These are phyloP conservation scores for Autographa gamma DNA, from an alignment of 2,888 invertebrate genomes.

Conservation along the genomic window DNA sequence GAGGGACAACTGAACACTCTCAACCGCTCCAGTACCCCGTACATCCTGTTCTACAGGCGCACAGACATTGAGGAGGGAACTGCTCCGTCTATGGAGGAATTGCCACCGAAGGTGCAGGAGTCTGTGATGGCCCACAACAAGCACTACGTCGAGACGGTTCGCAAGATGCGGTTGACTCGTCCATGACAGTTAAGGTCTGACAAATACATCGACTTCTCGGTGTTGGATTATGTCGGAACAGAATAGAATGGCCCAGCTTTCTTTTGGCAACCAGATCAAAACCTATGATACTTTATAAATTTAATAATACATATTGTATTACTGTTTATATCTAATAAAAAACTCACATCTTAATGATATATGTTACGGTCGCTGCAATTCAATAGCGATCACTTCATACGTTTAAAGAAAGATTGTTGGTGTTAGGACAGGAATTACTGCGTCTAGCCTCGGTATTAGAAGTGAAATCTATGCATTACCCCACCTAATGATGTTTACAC, in stretches of 20 bases:
- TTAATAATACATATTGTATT: constrained; percentile 11
- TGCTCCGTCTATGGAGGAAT: constrained; percentile 70
- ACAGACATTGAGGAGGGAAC: constrained; percentile 81
- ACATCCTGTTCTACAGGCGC: constrained; percentile 93
- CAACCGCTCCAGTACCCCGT: constrained; percentile 93
- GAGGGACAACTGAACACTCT: constrained; percentile 90
- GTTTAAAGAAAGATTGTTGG: neutral
- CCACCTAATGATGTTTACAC: neutral
- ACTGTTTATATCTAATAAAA: constrained; percentile 15
- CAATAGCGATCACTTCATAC: constrained; percentile 20
- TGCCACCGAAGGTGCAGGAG: constrained; percentile 75
- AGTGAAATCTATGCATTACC: neutral
- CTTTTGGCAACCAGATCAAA: constrained; percentile 25
- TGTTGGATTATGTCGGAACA: constrained; percentile 65
- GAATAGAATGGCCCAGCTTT: constrained; percentile 46
- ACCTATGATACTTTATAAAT: constrained; percentile 33
- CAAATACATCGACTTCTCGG: constrained; percentile 70
- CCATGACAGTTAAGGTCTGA: constrained; percentile 78
- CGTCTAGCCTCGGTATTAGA: neutral
- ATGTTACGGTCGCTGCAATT: constrained; percentile 55
- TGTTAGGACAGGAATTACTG: neutral
- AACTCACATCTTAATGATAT: constrained; percentile 37
- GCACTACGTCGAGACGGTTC: constrained; percentile 71
- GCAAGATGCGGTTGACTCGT: constrained; percentile 66
- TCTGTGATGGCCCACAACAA: constrained; percentile 78